phyloP scores from a whole-genome alignment of 2,113 vertebrate genomes.

The Pagrus major region DNA sequence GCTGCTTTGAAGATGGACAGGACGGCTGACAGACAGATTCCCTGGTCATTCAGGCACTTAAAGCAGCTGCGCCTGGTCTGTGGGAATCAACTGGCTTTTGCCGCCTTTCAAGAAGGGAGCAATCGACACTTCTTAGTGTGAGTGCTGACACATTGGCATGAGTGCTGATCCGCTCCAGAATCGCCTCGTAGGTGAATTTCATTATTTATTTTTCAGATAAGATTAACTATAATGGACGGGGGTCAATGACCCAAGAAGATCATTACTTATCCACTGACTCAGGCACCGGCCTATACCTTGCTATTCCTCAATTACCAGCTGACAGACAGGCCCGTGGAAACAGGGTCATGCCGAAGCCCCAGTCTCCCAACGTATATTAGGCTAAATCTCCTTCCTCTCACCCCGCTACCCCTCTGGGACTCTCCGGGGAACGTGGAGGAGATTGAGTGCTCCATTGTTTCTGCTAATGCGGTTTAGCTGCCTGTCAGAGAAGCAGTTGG shows the following conservation, averaged over 20 bases:
- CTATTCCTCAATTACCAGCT: slow-evolving; percentile 73
- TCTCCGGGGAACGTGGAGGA: slow-evolving; percentile 63
- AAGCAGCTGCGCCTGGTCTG: slow-evolving; percentile 45
- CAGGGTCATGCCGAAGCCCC: slow-evolving; percentile 60
- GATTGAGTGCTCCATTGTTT: slow-evolving; percentile 81
- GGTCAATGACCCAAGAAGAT: slow-evolving; percentile 70
- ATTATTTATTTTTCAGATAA: slow-evolving; percentile 66
- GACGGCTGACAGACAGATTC: slow-evolving; percentile 2
- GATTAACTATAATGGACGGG: slow-evolving; percentile 68
- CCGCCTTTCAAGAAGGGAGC: slow-evolving; percentile 44
- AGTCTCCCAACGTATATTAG: slow-evolving; percentile 54
- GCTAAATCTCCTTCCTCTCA: slow-evolving; percentile 66
- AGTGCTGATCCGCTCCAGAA: slow-evolving; percentile 40
- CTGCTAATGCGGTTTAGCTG: slow-evolving; percentile 78
- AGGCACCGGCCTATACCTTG: slow-evolving; percentile 30
- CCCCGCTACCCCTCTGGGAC: slow-evolving; percentile 50
- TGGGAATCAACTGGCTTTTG: slow-evolving; percentile 30
- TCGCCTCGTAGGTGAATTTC: slow-evolving; percentile 50
- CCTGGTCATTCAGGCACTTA: slow-evolving; percentile 24
- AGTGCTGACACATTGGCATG: slow-evolving; percentile 50
- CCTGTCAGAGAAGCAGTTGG: slow-evolving; percentile 71
- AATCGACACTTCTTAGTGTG: slow-evolving; percentile 53
- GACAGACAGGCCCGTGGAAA: slow-evolving; percentile 64
- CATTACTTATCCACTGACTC: slow-evolving; percentile 69
- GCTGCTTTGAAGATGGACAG: slow-evolving; percentile 2